These are phyloP conservation scores for Rhagophthalmus giganteus DNA, from an alignment of 2,888 invertebrate genomes.

Conservation along the genomic window DNA sequence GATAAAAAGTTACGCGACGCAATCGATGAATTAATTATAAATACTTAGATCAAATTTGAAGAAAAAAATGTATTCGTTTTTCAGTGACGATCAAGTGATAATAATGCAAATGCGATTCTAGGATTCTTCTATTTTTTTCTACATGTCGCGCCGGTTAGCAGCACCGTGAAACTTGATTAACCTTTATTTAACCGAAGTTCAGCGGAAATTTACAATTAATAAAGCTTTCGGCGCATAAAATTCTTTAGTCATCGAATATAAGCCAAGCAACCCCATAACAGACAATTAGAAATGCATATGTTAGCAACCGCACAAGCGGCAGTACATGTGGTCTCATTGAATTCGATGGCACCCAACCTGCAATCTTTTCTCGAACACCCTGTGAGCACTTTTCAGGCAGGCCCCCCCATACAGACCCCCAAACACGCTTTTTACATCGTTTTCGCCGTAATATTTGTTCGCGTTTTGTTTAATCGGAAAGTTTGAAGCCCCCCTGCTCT, in stretches of 20 bases:
- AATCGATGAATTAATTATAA: too few species aligned
- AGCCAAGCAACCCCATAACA: conserved; percentile 6
- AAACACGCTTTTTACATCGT: conserved; percentile 34
- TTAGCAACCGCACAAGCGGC: conserved; percentile 27
- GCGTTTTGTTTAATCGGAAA: conserved; percentile 37
- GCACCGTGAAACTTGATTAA: too few species aligned
- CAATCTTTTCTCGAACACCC: conserved; percentile 24
- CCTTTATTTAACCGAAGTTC: background rate
- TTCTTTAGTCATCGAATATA: background rate
- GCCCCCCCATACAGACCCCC: conserved; percentile 40
- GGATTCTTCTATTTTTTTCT: too few species aligned
- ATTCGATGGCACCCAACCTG: conserved; percentile 23
- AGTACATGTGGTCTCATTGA: conserved; percentile 27
- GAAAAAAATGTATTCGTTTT: too few species aligned
- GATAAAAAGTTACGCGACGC: too few species aligned
- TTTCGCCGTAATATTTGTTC: conserved; percentile 29
- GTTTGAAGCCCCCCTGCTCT: conserved; percentile 33
- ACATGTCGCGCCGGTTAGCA: too few species aligned
- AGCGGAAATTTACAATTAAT: background rate
- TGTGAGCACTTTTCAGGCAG: conserved; percentile 19
- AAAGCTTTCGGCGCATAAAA: background rate
- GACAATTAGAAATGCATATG: conserved; percentile 30
- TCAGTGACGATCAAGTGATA: too few species aligned
- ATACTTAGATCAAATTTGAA: too few species aligned
- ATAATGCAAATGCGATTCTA: too few species aligned